Percentiles rank a stretch among this genome's conserved stretches.
These are phyloP conservation scores for Taenioides sp. DNA, from an alignment of 2,797 vertebrate species.

Conservation along the genomic window DNA sequence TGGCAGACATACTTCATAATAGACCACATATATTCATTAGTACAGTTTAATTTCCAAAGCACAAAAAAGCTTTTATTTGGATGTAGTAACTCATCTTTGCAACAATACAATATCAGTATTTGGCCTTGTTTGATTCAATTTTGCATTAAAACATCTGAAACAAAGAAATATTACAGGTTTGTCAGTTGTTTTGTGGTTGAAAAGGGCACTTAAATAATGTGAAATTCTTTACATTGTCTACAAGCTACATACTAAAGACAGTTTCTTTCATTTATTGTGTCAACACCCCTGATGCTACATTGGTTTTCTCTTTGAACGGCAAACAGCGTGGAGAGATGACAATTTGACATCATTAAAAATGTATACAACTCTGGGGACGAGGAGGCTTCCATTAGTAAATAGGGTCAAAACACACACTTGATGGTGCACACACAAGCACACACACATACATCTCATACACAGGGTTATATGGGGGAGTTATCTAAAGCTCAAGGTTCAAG, in stretches of 20 bases:
- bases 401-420: conserved; percentile 68
- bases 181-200: not conserved
- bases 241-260: conserved; percentile 4
- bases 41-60: not conserved
- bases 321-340: conserved; percentile 71
- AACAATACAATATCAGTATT: not conserved
- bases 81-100: not conserved
- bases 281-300: conserved; percentile 42
- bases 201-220: not conserved
- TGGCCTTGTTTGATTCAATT: not conserved
- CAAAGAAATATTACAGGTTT: not conserved
- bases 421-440: conserved; percentile 22
- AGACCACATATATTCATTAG: not conserved
- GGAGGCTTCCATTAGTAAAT: conserved; percentile 80
- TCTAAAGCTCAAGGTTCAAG: conserved; percentile 77
- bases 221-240: not conserved
- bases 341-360: conserved; percentile 79
- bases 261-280: conserved; percentile 37
- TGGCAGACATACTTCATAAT: not conserved
- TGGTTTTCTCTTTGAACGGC: conserved; percentile 52
- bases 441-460: conserved; percentile 19
- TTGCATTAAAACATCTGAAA: not conserved
- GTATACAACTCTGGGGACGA: conserved; percentile 63
- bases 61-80: not conserved
- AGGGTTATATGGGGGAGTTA: conserved; percentile 57